phyloP scores from a whole-genome alignment of 2,113 vertebrate genomes.

The Xiphorhynchus elegans region DNA sequence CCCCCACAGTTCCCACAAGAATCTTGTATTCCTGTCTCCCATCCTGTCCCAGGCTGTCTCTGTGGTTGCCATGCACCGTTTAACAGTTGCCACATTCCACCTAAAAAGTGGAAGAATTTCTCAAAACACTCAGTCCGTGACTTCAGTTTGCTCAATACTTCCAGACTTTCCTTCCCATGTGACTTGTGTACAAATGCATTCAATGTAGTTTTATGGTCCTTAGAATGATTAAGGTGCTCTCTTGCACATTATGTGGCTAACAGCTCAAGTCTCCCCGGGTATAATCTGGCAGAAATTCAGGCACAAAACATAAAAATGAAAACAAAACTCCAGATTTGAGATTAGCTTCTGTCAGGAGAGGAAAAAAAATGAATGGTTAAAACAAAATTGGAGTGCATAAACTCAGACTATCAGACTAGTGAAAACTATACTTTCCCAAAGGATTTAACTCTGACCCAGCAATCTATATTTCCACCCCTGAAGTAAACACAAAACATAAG shows the following conservation, averaged over 20 bases:
- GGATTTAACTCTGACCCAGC: neutral
- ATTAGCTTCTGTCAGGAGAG: neutral
- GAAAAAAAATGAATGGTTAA: neutral
- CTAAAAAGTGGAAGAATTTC: conserved; percentile 37
- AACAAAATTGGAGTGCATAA: neutral
- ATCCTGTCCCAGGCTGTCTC: neutral
- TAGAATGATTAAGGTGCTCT: neutral
- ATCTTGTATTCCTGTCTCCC: conserved; percentile 23
- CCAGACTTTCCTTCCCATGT: neutral
- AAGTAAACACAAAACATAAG: neutral
- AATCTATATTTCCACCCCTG: neutral
- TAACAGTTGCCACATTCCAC: conserved; percentile 28
- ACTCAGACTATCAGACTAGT: neutral
- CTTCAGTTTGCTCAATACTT: neutral
- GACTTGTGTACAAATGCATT: neutral
- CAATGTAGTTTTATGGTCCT: neutral
- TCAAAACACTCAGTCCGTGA: neutral
- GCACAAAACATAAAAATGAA: neutral
- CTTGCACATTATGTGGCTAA: neutral
- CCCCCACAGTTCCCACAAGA: conserved; percentile 14
- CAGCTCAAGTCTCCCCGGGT: neutral
- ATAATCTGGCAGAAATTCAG: neutral
- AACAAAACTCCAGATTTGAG: neutral
- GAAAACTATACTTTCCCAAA: neutral
- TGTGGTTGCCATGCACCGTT: conserved; percentile 22